phyloP scores from a whole-genome alignment of 2,888 invertebrate species.

The Tipula vernalis region DNA sequence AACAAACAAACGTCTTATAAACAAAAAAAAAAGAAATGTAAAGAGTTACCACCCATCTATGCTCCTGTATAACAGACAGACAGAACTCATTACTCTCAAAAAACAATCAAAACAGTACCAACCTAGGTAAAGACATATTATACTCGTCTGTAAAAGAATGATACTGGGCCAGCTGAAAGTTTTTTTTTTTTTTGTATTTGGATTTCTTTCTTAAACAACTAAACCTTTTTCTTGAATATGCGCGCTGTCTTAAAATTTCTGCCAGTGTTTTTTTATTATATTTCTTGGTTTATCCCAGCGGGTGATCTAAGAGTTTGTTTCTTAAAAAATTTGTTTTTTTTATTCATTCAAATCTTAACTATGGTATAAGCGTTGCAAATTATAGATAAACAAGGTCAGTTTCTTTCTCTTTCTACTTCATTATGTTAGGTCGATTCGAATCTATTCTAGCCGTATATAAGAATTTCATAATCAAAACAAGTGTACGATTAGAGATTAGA shows the following conservation, averaged over 20 bases:
- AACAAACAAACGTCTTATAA: neutral
- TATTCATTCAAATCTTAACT: neutral
- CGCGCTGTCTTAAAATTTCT: neutral
- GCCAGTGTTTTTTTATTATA: neutral
- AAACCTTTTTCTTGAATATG: neutral
- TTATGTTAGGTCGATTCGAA: neutral
- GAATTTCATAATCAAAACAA: neutral
- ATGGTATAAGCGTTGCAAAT: slow-evolving; percentile 4
- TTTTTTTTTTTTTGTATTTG: neutral
- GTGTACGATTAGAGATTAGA: slow-evolving; percentile 4
- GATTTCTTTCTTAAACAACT: neutral
- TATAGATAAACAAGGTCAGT: slow-evolving; percentile 4
- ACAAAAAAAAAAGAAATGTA: neutral
- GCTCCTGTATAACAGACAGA: neutral
- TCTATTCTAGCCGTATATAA: neutral
- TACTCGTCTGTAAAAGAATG: neutral
- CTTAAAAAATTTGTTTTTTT: neutral
- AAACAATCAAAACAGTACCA: neutral
- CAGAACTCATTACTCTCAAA: neutral
- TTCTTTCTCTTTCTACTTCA: neutral
- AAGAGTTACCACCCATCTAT: slow-evolving; percentile 4
- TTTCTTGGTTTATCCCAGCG: neutral
- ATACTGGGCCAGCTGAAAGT: neutral
- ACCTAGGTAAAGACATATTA: neutral
- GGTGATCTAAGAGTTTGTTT: neutral